Conservation (phyloP, 2,113 vertebrate genomes). For the Chaetorhynchus papuensis region DNA sequence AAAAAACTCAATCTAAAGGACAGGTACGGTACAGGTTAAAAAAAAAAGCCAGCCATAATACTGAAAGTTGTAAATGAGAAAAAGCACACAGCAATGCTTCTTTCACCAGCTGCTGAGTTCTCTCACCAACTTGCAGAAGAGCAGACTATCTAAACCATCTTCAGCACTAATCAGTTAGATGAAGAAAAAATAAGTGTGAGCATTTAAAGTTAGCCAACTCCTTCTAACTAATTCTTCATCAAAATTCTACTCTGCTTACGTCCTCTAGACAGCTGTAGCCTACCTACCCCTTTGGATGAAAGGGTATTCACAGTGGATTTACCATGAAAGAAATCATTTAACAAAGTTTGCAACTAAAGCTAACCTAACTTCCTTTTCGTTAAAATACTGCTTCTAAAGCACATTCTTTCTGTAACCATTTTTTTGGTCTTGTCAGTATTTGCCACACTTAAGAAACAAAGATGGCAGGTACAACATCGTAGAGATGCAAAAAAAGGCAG, state of each 20-base stretch:
- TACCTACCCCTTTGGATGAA: neutral
- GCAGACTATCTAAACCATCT: neutral
- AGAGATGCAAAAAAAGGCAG: neutral
- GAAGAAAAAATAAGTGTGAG: neutral
- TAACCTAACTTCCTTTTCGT: neutral
- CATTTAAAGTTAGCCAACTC: neutral
- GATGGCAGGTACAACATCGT: neutral
- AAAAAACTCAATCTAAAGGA: neutral
- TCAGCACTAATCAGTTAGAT: neutral
- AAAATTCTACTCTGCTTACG: neutral
- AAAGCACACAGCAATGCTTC: neutral
- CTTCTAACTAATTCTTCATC: neutral
- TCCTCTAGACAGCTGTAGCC: neutral
- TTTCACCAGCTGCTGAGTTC: neutral
- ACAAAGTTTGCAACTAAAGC: neutral
- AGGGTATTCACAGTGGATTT: neutral
- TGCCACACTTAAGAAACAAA: neutral
- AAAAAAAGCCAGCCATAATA: neutral
- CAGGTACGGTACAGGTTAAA: neutral
- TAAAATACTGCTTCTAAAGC: neutral
- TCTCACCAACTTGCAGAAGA: neutral
- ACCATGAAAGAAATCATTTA: neutral
- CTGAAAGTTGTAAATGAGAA: neutral
- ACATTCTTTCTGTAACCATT: neutral
- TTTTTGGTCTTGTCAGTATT: neutral